Evolutionary conservation across 2,113 vertebrate species (phyloP), one percentile per base, ranked within the genome.

Genomic region (Phaethon lepturus): DNA sequence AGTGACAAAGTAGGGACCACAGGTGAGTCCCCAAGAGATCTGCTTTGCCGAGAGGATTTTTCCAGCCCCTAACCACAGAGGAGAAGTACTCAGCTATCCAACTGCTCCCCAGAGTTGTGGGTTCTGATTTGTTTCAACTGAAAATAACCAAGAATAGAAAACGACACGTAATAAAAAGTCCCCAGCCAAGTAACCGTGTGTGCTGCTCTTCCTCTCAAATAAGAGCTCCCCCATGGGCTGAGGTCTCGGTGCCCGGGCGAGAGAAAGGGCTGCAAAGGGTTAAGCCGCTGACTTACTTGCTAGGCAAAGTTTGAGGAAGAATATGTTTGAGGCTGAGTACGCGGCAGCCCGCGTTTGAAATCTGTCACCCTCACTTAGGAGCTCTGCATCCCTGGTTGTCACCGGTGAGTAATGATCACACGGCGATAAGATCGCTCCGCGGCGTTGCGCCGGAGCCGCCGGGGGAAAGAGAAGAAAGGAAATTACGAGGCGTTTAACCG

Each of bases 221-320:
- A 40, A 45, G 49, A 8, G 23, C 25, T 63, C 33, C 18, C 62
- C 17, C 23, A 0, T 1, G 20, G 10, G 33, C 66, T 58, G 71
- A 56, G 35, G 29, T 56, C 67, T 62, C 11, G 3, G 74, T 50
- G 7, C 17, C 38, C 24, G 5, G 35, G 40, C 0, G 19, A 66
- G 25, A 53, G 63, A 44, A 63, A 60, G 74, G 97, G 67, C 78
- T 92, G 44, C 85, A 96, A 94, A 98, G 98, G 94, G 98, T 98
- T 98, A 98, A 98, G 38, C 60, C 60, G 53, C 77, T 69, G 94
- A 92, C 95, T 97, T 88, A 94, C 94, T 26, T 24, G 90, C 67
- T 56, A 97, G 72, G 86, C 88, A 81, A 95, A 97, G 88, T 97
- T 95, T 63, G 87, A 96, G 92, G 83, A 69, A 71, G 88, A 87